phyloP scores from a whole-genome alignment of 2,797 vertebrate species.

The Acestrorhynchus altus region DNA sequence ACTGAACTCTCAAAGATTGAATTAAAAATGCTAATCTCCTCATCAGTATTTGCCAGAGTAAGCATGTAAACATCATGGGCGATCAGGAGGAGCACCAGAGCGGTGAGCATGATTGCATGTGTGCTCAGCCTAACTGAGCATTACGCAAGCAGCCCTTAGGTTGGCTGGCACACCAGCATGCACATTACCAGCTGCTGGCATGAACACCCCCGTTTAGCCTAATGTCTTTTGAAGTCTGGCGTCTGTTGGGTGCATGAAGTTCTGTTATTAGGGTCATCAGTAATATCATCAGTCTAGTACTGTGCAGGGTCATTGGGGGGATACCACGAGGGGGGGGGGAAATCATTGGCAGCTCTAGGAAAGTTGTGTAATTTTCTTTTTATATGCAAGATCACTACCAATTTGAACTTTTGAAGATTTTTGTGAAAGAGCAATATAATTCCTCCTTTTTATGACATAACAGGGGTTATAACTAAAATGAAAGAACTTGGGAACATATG shows the following conservation, averaged over 20 bases:
- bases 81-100: conserved; percentile 28
- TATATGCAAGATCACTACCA: not conserved
- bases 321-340: no score
- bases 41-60: conserved; percentile 60
- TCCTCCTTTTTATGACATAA: no score
- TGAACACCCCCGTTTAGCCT: conserved; percentile 32
- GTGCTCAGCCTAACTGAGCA: conserved; percentile 44
- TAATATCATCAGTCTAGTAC: not conserved
- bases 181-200: conserved; percentile 34
- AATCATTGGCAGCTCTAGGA: conserved; percentile 6
- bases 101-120: conserved; percentile 2
- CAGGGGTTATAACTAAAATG: no score
- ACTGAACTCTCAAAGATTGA: conserved; percentile 64
- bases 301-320: not conserved
- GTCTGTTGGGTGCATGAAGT: not conserved
- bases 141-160: conserved; percentile 41
- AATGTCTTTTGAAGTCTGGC: conserved; percentile 12
- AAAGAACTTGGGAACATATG: no score
- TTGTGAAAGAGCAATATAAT: no score
- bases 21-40: conserved; percentile 68
- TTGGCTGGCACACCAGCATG: conserved; percentile 21
- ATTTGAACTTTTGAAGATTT: not conserved
- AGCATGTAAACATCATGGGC: conserved; percentile 53
- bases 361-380: not conserved
- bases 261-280: conserved; percentile 11